A percentile compares a stretch with the other conserved stretches of the same genome.
These are phyloP conservation scores for Vulpes ferrilata DNA, from an alignment of 2,113 vertebrate genomes.

Conservation along the genomic window DNA sequence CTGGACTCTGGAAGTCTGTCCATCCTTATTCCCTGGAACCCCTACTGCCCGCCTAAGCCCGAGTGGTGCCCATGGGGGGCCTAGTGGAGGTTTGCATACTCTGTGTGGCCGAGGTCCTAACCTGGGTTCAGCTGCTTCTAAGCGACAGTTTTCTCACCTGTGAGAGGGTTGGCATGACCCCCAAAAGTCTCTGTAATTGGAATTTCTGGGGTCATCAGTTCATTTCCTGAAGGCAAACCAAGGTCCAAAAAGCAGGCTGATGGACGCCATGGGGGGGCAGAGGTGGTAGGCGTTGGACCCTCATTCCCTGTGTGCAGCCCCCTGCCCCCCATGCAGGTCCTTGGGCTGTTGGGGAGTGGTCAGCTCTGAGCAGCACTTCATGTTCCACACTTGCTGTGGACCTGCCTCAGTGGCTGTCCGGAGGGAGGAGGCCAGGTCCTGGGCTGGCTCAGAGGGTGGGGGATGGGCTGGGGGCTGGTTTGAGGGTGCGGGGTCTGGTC, in stretches of 20 bases:
- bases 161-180: background rate
- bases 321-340: background rate
- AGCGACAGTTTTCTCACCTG: background rate
- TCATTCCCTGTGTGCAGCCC: fast-evolving
- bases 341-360: background rate
- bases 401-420: background rate
- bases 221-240: background rate
- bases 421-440: background rate
- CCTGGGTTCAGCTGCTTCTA: background rate
- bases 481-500: background rate
- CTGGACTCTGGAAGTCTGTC: background rate
- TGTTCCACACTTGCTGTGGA: background rate
- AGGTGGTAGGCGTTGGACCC: background rate
- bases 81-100: fast-evolving
- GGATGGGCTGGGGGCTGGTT: background rate
- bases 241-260: background rate
- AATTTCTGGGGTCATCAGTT: background rate
- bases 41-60: background rate
- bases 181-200: background rate
- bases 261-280: background rate
- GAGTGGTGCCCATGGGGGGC: background rate
- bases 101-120: background rate
- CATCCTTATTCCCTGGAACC: background rate
- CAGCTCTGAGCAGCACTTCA: background rate
- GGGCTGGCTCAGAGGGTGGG: background rate